Base-by-base conservation (phyloP, 1,140 invertebrate species). In the Whitmania pigra region DNA sequence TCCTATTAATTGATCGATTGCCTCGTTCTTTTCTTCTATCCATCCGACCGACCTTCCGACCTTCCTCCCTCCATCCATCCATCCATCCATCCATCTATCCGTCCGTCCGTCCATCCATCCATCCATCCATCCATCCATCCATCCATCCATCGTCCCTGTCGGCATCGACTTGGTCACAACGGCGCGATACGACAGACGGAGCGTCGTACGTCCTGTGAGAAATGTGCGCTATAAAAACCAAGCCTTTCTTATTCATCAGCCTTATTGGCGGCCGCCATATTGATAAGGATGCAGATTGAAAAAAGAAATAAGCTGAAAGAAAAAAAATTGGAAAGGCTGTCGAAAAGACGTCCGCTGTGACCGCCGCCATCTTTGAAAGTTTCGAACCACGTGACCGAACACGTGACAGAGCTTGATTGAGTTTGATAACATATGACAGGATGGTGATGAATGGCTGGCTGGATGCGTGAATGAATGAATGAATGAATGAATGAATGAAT, bases 51-150 rank as follows among this genome's bases (percentile, higher is more conserved):
- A 9, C 57, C 29, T 6, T 63, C 57, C 29, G 20, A 2, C 57
- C 9, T 6, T 20, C 57, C 1, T 63, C 57, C 15, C 5, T 63
- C 57, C 57, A 63, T 63, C 57, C 57, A n/a, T 63, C 57, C 57
- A n/a, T 63, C 57, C 57, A n/a, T 63, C 57, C 57, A 15, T 63
- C 57, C 57, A n/a, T 63, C 57, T 18, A 17, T 63, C 20, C 57
- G 20, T 63, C 57, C 57, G 18, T 63, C 57, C 57, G 20, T 63
- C 57, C 57, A 63, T 63, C 57, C 57, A 63, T 63, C 57, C 57
- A 17, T 63, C 55, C 57, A 63, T 63, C 57, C 15, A 63, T 63
- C 57, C 57, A 63, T 63, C 57, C 57, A 63, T 63, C 57, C 57
- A 63, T 63, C 57, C 57, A 63, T 63, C 57, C 57, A 63, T 63